Percentiles rank a stretch among this genome's conserved stretches.
These are phyloP conservation scores for Heliconius himera DNA, from an alignment of 1,140 invertebrate species.

Conservation along the genomic window DNA sequence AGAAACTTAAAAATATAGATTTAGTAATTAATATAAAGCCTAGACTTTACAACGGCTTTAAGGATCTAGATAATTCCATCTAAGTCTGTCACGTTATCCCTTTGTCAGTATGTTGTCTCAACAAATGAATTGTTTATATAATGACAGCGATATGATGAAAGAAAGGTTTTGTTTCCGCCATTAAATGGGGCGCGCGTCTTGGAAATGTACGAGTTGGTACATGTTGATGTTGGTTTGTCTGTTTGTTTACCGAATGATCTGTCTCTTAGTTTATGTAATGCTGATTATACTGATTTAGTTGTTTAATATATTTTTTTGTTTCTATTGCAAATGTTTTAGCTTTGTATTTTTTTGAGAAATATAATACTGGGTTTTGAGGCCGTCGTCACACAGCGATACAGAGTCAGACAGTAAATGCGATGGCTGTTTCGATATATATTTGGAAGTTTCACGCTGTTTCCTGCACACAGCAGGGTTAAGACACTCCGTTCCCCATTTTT, in stretches of 20 bases:
- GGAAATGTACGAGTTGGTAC: background rate
- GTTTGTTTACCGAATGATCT: background rate
- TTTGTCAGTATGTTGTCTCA: conserved; percentile 15
- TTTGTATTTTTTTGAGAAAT: background rate
- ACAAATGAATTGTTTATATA: conserved; percentile 23
- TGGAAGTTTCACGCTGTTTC: too few species aligned
- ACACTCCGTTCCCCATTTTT: too few species aligned
- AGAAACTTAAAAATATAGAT: too few species aligned
- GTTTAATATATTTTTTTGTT: too few species aligned
- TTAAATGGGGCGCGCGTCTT: conserved; percentile 8
- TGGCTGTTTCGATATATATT: background rate
- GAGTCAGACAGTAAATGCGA: background rate
- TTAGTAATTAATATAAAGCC: too few species aligned
- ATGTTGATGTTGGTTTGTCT: conserved; percentile 7
- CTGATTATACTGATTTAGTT: too few species aligned
- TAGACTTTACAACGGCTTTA: background rate
- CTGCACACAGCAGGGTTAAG: too few species aligned
- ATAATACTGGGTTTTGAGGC: background rate
- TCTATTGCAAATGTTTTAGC: background rate
- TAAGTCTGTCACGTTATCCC: conserved; percentile 21
- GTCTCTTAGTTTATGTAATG: too few species aligned
- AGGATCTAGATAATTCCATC: background rate
- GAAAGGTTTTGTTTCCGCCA: conserved; percentile 22
- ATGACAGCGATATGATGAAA: conserved; percentile 25
- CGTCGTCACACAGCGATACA: background rate